Base-by-base conservation (phyloP, 53 echinoderm and acorn worm species). In the Arbacia lixula region DNA sequence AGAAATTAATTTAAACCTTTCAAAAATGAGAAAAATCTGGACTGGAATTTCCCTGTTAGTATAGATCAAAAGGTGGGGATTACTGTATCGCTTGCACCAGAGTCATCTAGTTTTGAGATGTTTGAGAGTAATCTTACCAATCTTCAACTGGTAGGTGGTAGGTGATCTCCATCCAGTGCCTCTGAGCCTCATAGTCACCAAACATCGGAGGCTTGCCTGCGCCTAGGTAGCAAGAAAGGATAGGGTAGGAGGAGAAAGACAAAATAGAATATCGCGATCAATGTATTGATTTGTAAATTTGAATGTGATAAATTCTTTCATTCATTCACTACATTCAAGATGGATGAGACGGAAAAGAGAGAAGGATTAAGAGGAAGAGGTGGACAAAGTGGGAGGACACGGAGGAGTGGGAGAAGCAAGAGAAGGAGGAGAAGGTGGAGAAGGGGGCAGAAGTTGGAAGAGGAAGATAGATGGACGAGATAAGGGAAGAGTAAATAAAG, bases 121-220 rank as follows among this genome's bases (percentile, higher is more conserved):
- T 14, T 46, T 46, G 8, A 46, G 46, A 14, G 8, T 57, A 42
- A 32, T 46, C 93, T 88, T 85, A 98, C 99, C 99, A 98, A 27
- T 98, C 86, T 25, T 88, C 26, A 10, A 92, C 68, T 25, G 99
- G 92, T 50, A 98, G 85, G 66, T 94, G 92, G 30, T 78, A 87
- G 3, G 99, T 99, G 31, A 99, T 89, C 66, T 99, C 99, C 99
- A 99, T 99, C 99, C 99, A 99, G 72, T 99, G 99, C 24, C 95
- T 77, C 82, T 95, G 95, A 2, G 95, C 95, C 73, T 97, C 97
- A 89, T 92, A 99, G 72, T 99, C 99, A 28, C 99, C 99, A 92
- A 86, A 95, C 94, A 99, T 94, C 6, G 99, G 95, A 20, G 92
- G 80, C 35, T 88, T 92, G 25, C 83, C 91, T 60, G 94, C 92